These are phyloP conservation scores for Piprites chloris DNA, from an alignment of 2,113 vertebrate genomes.

Conservation along the genomic window DNA sequence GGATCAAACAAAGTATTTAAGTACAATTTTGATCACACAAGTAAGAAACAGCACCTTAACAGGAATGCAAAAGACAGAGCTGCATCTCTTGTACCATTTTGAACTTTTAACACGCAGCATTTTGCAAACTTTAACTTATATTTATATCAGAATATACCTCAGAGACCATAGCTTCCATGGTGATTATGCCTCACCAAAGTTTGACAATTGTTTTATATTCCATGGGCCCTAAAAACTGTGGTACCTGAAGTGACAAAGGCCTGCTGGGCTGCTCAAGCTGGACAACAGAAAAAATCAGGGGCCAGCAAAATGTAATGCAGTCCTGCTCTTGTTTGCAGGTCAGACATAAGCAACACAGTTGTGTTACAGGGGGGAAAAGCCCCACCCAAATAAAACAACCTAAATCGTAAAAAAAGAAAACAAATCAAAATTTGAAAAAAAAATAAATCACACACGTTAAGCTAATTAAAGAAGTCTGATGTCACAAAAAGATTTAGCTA, in stretches of 20 bases:
- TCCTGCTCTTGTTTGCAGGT: not conserved
- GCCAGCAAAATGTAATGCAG: not conserved
- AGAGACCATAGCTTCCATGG: not conserved
- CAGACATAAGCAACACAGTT: not conserved
- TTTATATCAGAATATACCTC: not conserved
- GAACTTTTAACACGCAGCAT: not conserved
- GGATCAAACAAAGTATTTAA: not conserved
- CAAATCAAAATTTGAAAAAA: too few relatives aligned
- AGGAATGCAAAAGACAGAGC: not conserved
- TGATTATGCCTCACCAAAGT: not conserved
- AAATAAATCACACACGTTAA: not conserved
- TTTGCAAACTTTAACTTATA: not conserved
- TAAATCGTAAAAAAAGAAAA: not conserved
- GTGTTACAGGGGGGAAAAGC: rapidly evolving
- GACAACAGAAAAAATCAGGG: not conserved
- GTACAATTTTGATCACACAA: not conserved
- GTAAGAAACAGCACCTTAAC: not conserved
- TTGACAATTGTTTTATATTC: not conserved
- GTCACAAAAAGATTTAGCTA: not conserved
- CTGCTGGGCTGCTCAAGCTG: not conserved
- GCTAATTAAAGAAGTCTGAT: not conserved
- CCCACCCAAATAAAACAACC: not conserved
- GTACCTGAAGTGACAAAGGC: not conserved
- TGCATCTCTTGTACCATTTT: not conserved
- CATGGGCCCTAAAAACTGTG: not conserved